A percentile compares a stretch with the other conserved stretches of the same genome.
phyloP scores from a whole-genome alignment of 2,113 vertebrate genomes.

The Gobio gobio region DNA sequence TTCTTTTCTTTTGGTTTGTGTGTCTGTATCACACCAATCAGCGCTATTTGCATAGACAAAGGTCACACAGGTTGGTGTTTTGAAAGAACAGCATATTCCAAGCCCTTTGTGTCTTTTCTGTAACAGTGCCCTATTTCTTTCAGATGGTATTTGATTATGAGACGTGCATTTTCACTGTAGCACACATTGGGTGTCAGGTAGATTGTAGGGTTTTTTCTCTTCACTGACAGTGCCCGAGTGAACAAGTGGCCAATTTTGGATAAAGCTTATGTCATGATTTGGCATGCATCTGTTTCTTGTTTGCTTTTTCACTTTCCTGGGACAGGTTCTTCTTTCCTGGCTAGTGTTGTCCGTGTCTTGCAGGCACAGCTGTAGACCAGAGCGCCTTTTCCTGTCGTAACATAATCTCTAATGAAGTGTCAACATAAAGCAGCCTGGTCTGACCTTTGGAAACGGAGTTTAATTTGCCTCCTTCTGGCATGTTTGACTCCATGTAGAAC shows the following conservation, averaged over 20 bases:
- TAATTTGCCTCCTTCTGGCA: slow-evolving; percentile 58
- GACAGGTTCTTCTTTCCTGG: slow-evolving; percentile 4
- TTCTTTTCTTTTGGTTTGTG: not conserved
- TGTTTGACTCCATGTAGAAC: slow-evolving; percentile 60
- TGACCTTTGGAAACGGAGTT: slow-evolving; percentile 59
- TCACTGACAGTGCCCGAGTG: not conserved
- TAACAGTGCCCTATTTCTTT: not conserved
- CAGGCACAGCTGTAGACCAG: slow-evolving; percentile 33
- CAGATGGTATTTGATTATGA: not conserved
- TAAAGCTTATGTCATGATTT: not conserved
- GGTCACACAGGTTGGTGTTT: slow-evolving; percentile 14
- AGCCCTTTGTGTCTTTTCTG: not conserved
- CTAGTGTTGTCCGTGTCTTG: slow-evolving; percentile 25
- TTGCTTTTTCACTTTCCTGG: not conserved
- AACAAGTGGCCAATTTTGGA: not conserved
- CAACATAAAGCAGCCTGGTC: slow-evolving; percentile 55
- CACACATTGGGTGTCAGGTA: not conserved
- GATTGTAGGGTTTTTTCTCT: not conserved
- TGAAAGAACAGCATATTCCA: not conserved
- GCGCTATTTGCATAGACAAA: slow-evolving; percentile 43
- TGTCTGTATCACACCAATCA: slow-evolving; percentile 26
- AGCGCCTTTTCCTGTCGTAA: slow-evolving; percentile 44
- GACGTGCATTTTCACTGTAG: not conserved
- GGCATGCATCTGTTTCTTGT: not conserved
- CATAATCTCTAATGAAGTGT: slow-evolving; percentile 57